Evolutionary conservation across 2,113 vertebrate species (phyloP).

Genomic region (Haemorhous mexicanus): DNA sequence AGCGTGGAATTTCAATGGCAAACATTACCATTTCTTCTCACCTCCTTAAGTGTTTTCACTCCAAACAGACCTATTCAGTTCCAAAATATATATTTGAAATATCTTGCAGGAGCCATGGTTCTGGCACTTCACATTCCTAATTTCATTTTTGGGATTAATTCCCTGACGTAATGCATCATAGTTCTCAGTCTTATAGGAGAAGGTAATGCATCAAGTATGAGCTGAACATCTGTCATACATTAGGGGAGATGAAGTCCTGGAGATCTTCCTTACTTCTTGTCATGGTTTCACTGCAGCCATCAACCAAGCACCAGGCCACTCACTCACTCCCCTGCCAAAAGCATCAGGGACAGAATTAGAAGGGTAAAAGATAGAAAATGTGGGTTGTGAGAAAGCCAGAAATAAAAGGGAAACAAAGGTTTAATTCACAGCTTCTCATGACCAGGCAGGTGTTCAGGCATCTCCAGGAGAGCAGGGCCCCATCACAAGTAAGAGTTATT

Average conservation of each 20-base stretch:
- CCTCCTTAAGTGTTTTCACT: neutral
- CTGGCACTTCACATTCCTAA: neutral
- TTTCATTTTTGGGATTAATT: conserved; percentile 3
- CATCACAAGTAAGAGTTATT: accelerated
- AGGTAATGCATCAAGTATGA: conserved; percentile 32
- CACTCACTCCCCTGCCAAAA: neutral
- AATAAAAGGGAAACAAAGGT: neutral
- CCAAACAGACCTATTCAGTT: neutral
- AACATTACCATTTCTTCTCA: neutral
- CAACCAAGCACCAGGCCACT: neutral
- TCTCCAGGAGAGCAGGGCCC: neutral
- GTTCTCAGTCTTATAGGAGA: neutral
- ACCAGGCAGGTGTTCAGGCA: neutral
- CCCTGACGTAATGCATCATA: neutral
- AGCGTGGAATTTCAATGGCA: neutral
- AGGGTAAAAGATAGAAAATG: neutral
- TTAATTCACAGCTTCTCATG: accelerated
- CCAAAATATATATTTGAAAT: neutral
- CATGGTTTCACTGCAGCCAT: accelerated
- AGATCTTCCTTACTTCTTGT: neutral
- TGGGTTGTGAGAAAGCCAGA: accelerated
- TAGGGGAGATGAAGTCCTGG: neutral
- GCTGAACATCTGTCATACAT: conserved; percentile 5
- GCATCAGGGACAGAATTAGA: neutral
- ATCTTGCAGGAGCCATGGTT: neutral